Evolutionary conservation across 2,113 vertebrate genomes (phyloP), one percentile per base, ranked within the genome.

Genomic region (Apodemus sylvaticus): DNA sequence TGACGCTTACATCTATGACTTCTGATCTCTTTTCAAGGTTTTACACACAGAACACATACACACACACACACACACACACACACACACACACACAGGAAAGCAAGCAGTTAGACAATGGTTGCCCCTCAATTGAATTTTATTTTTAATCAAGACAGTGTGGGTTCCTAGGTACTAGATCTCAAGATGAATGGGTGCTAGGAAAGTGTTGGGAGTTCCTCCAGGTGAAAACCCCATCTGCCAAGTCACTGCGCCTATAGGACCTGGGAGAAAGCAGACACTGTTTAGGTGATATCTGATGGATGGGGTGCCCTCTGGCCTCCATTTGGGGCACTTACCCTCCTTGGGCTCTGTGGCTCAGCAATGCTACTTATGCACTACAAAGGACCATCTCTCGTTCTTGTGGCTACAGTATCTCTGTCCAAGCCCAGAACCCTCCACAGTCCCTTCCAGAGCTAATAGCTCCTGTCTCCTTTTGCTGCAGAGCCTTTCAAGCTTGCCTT

Each of bases 321-420:
- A 0, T 1, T 60, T 48, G 2, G 5, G 0, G 70, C 7, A 1
- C n/a, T 71, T 36, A 1, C 53, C 24, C 64, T 78, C 71, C 55
- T 3, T 17, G 17, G 39, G 36, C 62, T 48, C 39, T 29, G 29
- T 48, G 22, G 71, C 53, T n/a, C 51, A 88, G 31, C 90, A 31
- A 3, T 6, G 12, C 66, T 60, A 39, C 16, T 34, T 22, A 22
- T 1, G 17, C 7, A 0, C 7, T 16, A 24, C 0, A 2, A 19
- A 77, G 34, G 51, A 58, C 73, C 62, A 14, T 74, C 70, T 79
- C 76, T 48, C 12, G 0, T n/a, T 39, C 51, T 70, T 12, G 19
- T 48, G 39, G 34, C 19, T 10, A 29, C 2, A 39, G 26, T 20
- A 10, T 6, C 76, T 11, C 10, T 5, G 9, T 14, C n/a, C 6